Evolutionary conservation across 2,797 vertebrate genomes (phyloP), one percentile per base, ranked within the genome.

Genomic region (Enteromius afrohamiltoni): DNA sequence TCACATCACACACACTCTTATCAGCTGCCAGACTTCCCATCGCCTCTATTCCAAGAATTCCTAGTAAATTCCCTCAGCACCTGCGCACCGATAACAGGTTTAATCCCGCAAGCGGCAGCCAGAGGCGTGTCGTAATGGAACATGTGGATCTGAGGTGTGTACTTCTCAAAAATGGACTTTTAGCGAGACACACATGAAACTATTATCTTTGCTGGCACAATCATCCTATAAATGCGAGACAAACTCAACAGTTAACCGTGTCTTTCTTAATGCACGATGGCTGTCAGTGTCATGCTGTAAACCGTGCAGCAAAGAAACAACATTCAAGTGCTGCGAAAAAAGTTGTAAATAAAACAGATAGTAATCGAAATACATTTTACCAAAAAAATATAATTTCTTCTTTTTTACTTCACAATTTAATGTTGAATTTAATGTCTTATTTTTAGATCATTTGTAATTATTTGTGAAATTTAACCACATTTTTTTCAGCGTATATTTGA

Each of bases 1-100:
- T 79, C 81, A 86, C 79, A 88, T 85, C 73, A 83, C 79, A 87
- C 71, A 77, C 10, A 19, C 45, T 73, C 85, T 90, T 89, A 89
- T 89, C 88, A 87, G 70, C 45, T 19, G 31, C 47, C 71, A 84
- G 84, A 86, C 86, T 88, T 87, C 85, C 31, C 83, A n/a, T 84
- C 60, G 17, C 62, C 42, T 55, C 53, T 86, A 84, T 88, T 86
- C 77, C 77, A 51, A 45, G 81, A 82, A 83, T 88, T 85, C 87
- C 67, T 69, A 86, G 73, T 86, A 76, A 83, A 86, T 87, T 87
- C 82, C 76, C 77, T 78, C 49, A 85, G 88, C 64, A 80, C 73
- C 60, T 37, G 64, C 14, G 13, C 73, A 10, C 47, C 26, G 73
- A 86, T 86, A 79, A 78, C 47, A 29, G 55, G 64, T 83, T 80